Evolutionary conservation across 2,888 invertebrate genomes (phyloP).

Genomic region (Coleophora flavipennella): DNA sequence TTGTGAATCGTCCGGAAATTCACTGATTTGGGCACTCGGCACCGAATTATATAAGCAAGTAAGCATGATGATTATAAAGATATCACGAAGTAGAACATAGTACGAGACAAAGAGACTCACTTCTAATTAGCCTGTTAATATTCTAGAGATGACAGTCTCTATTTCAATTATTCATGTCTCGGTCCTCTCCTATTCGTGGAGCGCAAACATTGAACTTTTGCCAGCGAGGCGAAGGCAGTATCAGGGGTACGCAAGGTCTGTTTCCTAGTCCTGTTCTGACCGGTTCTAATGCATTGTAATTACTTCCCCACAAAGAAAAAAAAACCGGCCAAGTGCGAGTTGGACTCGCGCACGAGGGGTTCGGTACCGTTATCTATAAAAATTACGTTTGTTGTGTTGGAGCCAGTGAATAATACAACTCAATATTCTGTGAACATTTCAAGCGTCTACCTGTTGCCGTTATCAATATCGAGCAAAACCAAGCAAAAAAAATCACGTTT

Average conservation of each 20-base stretch:
- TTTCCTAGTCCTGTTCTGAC: conserved; percentile 39
- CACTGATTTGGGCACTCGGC: not conserved
- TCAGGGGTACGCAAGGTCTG: conserved; percentile 35
- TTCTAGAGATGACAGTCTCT: conserved; percentile 29
- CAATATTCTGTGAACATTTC: no score
- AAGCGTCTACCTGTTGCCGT: no score
- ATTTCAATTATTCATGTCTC: conserved; percentile 40
- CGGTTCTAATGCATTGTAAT: conserved; percentile 44
- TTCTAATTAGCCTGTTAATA: conserved; percentile 23
- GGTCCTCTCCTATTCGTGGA: conserved; percentile 25
- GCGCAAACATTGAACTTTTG: conserved; percentile 35
- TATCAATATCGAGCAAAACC: no score
- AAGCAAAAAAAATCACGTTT: no score
- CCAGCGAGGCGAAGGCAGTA: conserved; percentile 27
- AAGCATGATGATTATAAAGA: not conserved
- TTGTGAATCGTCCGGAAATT: not conserved
- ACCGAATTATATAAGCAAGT: not conserved
- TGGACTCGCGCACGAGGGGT: no score
- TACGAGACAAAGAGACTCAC: not conserved
- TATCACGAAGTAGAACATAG: no score
- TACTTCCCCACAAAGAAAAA: conserved; percentile 44
- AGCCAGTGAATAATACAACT: no score
- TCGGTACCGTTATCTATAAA: no score
- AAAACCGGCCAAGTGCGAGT: no score
- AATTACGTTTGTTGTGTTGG: conserved; percentile 28